Conservation (phyloP, 2,113 vertebrate species). For the Fukomys damarensis region DNA sequence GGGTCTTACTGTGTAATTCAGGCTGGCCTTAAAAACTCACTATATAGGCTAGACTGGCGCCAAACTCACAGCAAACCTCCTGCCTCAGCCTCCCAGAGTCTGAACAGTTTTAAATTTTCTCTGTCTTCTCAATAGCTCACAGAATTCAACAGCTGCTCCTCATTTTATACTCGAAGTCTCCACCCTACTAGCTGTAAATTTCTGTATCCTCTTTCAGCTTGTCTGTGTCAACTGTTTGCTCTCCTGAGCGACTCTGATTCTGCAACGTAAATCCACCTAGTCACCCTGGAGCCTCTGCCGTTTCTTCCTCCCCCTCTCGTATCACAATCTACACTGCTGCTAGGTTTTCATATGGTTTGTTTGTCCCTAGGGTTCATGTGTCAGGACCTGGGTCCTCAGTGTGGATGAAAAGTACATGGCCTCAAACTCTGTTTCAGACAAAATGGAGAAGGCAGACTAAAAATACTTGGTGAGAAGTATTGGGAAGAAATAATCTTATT, state of each 20-base stretch:
- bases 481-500: background rate
- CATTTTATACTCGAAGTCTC: background rate
- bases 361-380: background rate
- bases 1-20: background rate
- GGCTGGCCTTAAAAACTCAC: background rate
- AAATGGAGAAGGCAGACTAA: background rate
- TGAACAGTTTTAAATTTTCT: background rate
- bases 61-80: background rate
- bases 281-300: background rate
- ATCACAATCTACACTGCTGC: rapidly evolving
- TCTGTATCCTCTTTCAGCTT: background rate
- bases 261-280: background rate
- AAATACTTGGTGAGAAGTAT: background rate
- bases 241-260: background rate
- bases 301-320: background rate
- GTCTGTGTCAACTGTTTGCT: background rate
- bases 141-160: background rate
- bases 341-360: too few relatives aligned
- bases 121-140: background rate
- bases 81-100: background rate
- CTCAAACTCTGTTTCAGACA: background rate
- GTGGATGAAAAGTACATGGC: background rate
- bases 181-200: background rate
- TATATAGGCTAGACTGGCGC: background rate
- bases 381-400: background rate